Evolutionary conservation across 2,113 vertebrate genomes (phyloP), one percentile per base, ranked within the genome.

Genomic region (Onychostoma macrolepis): DNA sequence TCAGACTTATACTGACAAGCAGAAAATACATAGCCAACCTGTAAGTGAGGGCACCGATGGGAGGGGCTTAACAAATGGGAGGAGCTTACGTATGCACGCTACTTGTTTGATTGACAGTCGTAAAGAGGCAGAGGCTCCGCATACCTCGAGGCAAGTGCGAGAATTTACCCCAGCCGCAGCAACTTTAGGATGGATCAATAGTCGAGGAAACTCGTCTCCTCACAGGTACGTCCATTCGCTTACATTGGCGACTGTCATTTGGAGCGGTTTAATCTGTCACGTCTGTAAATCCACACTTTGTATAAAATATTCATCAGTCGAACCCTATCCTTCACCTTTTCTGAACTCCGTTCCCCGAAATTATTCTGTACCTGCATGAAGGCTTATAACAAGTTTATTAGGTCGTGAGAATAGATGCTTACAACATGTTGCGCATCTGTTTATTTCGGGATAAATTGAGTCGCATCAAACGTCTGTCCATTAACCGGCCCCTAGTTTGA

Each of bases 341-440:
- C 9, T 48, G 2, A 50, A 28, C 43, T 69, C 19, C 43, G 21
- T 12, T 13, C 43, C 5, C 1, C 28, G 10, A 67, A 43, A 28
- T 17, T 11, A n/a, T 45, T 63, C 45, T 63, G 77, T 58, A 63
- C 41, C 4, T 41, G 21, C 24, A 26, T 17, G 24, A 81, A 48
- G 9, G 12, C 9, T 30, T 67, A 30, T 21, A 17, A 69, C 12
- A 33, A 28, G 80, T 67, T 82, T 33, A 24, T 30, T 50, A 7
- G 43, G 21, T 71, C 19, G 63, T 24, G 58, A 17, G 43, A 45
- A 69, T n/a, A 43, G 43, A 56, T 75, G 21, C 56, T 84, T n/a
- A 63, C 41, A 88, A 85, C 87, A 71, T 85, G 84, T 82, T 82
- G 72, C 78, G 79, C 87, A 78, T 76, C 72, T 85, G 67, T 28